A percentile compares a stretch with the other conserved stretches of the same genome.
Evolutionary conservation across 2,888 invertebrate species (phyloP).

Genomic region (Yponomeuta sedellus): DNA sequence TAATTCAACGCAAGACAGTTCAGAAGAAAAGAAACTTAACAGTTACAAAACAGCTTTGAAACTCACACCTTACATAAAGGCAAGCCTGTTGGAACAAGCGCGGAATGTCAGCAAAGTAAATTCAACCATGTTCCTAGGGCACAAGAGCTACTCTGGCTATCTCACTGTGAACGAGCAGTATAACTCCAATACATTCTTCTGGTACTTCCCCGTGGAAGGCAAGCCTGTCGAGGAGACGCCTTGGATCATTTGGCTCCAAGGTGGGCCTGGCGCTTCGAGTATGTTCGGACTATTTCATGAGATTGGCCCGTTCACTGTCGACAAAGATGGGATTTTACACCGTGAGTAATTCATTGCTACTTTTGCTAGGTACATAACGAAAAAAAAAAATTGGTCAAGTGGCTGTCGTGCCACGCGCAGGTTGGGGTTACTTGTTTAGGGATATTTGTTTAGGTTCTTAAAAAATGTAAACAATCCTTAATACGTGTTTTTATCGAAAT

Average conservation of each 20-base stretch:
- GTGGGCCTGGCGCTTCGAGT: constrained; percentile 88
- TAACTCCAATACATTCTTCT: constrained; percentile 88
- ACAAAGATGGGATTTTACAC: background rate
- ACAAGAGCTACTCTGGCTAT: constrained; percentile 71
- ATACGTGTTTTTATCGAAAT: too few species aligned
- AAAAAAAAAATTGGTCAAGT: too few species aligned
- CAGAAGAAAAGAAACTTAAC: too few species aligned
- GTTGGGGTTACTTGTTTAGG: too few species aligned
- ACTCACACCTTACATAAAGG: constrained; percentile 54
- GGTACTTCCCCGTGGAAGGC: constrained; percentile 83
- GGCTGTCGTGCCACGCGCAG: too few species aligned
- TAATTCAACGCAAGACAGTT: too few species aligned
- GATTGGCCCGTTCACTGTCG: constrained; percentile 51
- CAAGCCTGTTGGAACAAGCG: constrained; percentile 52
- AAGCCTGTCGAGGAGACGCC: constrained; percentile 70
- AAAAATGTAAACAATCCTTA: too few species aligned
- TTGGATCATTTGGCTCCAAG: constrained; percentile 92
- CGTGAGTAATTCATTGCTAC: background rate
- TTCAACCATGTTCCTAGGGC: constrained; percentile 43
- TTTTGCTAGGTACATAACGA: too few species aligned
- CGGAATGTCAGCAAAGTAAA: constrained; percentile 45
- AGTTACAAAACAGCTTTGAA: constrained; percentile 42
- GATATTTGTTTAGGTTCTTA: too few species aligned
- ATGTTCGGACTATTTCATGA: constrained; percentile 60
- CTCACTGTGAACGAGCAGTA: constrained; percentile 84